These are phyloP conservation scores for Brienomyrus brachyistius DNA, from an alignment of 2,113 vertebrate genomes.

Conservation along the genomic window DNA sequence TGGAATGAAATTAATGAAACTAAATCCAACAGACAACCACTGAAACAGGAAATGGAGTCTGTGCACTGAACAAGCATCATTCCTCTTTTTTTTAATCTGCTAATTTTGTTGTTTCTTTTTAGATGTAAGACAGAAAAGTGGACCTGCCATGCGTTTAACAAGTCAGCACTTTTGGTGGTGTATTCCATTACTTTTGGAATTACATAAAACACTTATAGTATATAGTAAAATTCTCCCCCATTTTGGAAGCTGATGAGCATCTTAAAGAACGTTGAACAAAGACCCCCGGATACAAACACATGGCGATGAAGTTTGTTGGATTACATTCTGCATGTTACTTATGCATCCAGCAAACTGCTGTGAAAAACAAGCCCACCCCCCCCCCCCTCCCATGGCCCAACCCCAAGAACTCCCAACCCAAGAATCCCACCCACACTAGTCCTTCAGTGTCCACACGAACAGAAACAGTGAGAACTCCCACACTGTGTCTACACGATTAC, in stretches of 20 bases:
- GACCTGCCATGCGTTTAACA: not conserved
- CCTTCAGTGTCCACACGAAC: not conserved
- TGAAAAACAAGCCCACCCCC: not conserved
- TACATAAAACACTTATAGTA: not conserved
- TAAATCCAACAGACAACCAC: not conserved
- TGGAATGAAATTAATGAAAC: not conserved
- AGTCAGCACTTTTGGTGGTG: not conserved
- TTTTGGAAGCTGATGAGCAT: not conserved
- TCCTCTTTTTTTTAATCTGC: not conserved
- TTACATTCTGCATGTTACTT: not conserved
- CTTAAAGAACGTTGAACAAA: not conserved
- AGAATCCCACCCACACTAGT: not conserved
- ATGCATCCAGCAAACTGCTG: not conserved
- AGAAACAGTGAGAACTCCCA: not conserved
- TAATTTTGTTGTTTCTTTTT: not conserved
- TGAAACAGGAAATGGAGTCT: not conserved
- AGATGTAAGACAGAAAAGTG: not conserved
- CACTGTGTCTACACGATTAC: not conserved
- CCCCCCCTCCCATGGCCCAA: not conserved
- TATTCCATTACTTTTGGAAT: not conserved
- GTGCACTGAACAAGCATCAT: not conserved
- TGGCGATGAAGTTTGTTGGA: not conserved
- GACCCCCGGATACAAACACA: not conserved
- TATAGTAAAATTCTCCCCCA: not conserved
- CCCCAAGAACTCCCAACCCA: not conserved